Base-by-base conservation (phyloP, 2,888 invertebrate species). In the Drosophila incognita region DNA sequence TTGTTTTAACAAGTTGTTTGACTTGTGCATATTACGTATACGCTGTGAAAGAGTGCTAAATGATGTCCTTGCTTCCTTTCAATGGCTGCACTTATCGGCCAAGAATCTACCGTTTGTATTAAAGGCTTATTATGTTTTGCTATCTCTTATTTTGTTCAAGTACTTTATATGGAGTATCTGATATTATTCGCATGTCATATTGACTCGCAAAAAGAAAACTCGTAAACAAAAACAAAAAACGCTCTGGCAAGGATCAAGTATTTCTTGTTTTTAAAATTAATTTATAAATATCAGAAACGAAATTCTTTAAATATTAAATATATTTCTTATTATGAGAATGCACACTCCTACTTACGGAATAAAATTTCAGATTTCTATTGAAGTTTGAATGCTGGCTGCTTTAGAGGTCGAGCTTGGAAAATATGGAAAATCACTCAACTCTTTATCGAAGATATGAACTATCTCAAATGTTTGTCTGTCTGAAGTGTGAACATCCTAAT, bases 1-100 rank as follows among this genome's bases (percentile, higher is more conserved):
- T 79, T 76, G 79, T 70, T 65, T 77, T 65, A 81, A 65, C 81
- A 70, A 63, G 67, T 57, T 57, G 51, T 65, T 79, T 63, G 57
- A 54, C 64, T 65, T 72, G 68, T 59, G 72, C 77, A 69, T 62
- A 73, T 63, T 53, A 76, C 64, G 61, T 64, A 67, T 70, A 64
- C 66, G 76, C 60, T 24, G 31, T 3, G 46, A 18, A 27, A 10
- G 27, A 61, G 33, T 48, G 61, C 38, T 49, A 40, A 49, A 13
- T 35, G 21, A 7, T 35, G 29, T 46, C 58, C 2, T 69, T 49
- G 40, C 35, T 7, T 7, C 7, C 48, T 54, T 36, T 36, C 46
- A 57, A 48, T 60, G 36, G 40, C n/a, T 40, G 57, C 42, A 40
- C 49, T 40, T 59, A 56, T 35, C 59, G n/a, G 42, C 11, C 42